Evolutionary conservation across 2,888 invertebrate species (phyloP), one percentile per base, ranked within the genome.

Genomic region (Eubasilissa splendida): DNA sequence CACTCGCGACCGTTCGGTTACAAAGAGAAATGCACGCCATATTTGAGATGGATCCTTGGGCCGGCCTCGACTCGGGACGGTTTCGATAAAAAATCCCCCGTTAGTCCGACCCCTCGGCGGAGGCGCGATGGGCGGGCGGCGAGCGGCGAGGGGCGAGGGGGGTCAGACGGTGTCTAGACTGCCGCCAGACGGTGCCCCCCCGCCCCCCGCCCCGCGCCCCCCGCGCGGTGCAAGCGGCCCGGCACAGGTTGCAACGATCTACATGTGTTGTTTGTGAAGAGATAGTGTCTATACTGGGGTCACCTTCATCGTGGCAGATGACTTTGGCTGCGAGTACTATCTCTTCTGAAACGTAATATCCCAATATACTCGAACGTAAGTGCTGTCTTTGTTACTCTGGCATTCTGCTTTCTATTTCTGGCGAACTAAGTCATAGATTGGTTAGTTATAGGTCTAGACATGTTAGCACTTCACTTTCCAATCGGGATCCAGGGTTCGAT

Each of bases 141-240:
- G 60, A 53, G 22, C 22, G 22, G 22, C 74, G 60, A 53, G 70
- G 54, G n/a, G 50, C 33, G 66, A 66, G 76, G 60, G 70, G 54
- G 56, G 68, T 22, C 60, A 73, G 82, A 63, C 74, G 75, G 31
- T 79, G 77, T 76, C 82, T 80, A 71, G 79, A 71, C 79, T 74
- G 80, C 80, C 63, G 80, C 80, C 80, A 80, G 80, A 79, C 76
- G 71, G 71, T 31, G 73, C 79, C 79, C 58, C 79, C 75, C 70
- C 66, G 58, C 60, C 74, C 82, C 22, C 77, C 31, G n/a, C 66
- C 59, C 68, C 76, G 52, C 79, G 11, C 76, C 12, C 31, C 56
- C 31, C 11, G 31, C 4, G 10, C 33, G 65, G 65, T 52, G 58
- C 75, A 63, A n/a, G 50, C 63, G 42, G 58, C 52, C 50, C 63